These are phyloP conservation scores for Poicephalus gulielmi DNA, from an alignment of 2,113 vertebrate genomes.

Conservation along the genomic window DNA sequence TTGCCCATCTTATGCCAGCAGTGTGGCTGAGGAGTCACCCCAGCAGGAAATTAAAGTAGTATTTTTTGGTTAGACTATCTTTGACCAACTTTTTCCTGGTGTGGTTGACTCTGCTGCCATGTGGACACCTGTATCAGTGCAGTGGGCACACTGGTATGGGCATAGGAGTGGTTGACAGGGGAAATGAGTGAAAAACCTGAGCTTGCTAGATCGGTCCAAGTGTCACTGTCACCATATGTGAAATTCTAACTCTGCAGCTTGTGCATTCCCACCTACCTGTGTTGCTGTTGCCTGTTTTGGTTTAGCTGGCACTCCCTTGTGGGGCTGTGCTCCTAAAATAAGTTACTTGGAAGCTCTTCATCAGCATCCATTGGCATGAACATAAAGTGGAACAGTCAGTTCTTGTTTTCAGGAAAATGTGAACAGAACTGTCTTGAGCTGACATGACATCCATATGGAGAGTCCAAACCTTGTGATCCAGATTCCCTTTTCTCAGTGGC, in stretches of 20 bases:
- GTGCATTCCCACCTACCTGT: background rate
- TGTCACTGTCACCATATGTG: background rate
- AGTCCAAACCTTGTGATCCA: background rate
- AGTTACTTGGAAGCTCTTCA: background rate
- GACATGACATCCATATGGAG: background rate
- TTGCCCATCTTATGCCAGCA: background rate
- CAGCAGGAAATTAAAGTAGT: background rate
- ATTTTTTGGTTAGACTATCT: background rate
- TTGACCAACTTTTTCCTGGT: background rate
- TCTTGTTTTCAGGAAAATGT: background rate
- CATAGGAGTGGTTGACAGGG: background rate
- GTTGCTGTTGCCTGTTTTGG: background rate
- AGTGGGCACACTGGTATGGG: background rate
- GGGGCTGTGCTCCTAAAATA: background rate
- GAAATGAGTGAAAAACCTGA: background rate
- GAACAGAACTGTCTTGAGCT: background rate
- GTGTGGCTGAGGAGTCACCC: background rate
- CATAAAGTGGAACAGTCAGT: background rate
- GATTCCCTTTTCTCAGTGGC: background rate
- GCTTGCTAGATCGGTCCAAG: background rate
- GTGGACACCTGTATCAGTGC: background rate
- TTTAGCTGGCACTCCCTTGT: background rate
- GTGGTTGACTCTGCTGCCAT: background rate
- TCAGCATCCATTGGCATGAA: background rate
- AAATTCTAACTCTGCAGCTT: background rate